Evolutionary conservation across 2,888 invertebrate genomes (phyloP).

Genomic region (Apamea anceps): DNA sequence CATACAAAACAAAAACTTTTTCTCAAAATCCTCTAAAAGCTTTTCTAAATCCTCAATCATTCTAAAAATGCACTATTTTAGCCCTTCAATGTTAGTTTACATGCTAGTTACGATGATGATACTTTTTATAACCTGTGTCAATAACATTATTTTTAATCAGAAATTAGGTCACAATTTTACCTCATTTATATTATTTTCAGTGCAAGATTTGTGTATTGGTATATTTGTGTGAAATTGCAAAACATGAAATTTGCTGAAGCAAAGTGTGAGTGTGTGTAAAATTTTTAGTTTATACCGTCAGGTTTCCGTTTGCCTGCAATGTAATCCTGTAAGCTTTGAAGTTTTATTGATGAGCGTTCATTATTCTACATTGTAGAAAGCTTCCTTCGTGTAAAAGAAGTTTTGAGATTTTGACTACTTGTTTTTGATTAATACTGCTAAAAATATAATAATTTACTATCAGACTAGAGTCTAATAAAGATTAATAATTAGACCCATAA

Average conservation of each 20-base stretch:
- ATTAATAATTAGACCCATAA: slow-evolving; percentile 25
- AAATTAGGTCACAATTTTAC: slow-evolving; percentile 53
- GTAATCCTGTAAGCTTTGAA: slow-evolving; percentile 60
- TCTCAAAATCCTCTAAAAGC: slow-evolving; percentile 78
- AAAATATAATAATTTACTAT: slow-evolving; percentile 22
- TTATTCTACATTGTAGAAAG: slow-evolving; percentile 67
- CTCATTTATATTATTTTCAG: slow-evolving; percentile 61
- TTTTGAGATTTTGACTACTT: slow-evolving; percentile 52
- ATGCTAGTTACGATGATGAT: slow-evolving; percentile 74
- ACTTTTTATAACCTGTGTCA: slow-evolving; percentile 35
- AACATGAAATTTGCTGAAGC: slow-evolving; percentile 77
- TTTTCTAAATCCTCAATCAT: slow-evolving; percentile 77
- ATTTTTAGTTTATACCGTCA: slow-evolving; percentile 62
- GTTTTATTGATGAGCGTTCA: slow-evolving; percentile 54
- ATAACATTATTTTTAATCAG: slow-evolving; percentile 27
- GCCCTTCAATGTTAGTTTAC: slow-evolving; percentile 74
- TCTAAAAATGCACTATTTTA: slow-evolving; percentile 81
- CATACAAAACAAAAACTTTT: slow-evolving; percentile 66
- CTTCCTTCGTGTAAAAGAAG: slow-evolving; percentile 70
- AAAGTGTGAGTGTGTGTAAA: slow-evolving; percentile 73
- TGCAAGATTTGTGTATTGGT: slow-evolving; percentile 65
- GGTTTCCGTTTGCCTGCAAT: slow-evolving; percentile 53
- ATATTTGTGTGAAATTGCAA: slow-evolving; percentile 68
- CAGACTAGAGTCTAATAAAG: slow-evolving; percentile 39
- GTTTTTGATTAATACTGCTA: slow-evolving; percentile 38